Percentiles rank a stretch among this genome's conserved stretches.
These are phyloP conservation scores for Saturnia japonica DNA, from an alignment of 2,888 invertebrate species.

Conservation along the genomic window DNA sequence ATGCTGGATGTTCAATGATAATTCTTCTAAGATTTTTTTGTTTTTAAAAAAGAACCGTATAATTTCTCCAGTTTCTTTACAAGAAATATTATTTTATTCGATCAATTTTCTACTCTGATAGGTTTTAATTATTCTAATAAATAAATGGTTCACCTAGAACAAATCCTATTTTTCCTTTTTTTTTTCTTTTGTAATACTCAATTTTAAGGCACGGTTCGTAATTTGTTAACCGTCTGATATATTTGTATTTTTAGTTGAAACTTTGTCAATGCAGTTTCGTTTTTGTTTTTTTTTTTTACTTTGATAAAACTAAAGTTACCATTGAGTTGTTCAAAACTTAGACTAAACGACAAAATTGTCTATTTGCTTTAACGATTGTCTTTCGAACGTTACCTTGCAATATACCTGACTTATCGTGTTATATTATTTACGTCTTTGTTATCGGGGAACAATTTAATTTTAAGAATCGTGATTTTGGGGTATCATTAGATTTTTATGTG, in stretches of 20 bases:
- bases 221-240: slow-evolving; percentile 33
- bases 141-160: slow-evolving; percentile 23
- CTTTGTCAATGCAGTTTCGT: slow-evolving; percentile 52
- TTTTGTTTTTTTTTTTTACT: slow-evolving; percentile 48
- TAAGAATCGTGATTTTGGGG: slow-evolving; percentile 78
- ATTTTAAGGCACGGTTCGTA: slow-evolving; percentile 38
- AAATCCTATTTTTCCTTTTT: slow-evolving; percentile 26
- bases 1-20: slow-evolving; percentile 60
- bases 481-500: slow-evolving; percentile 76
- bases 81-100: slow-evolving; percentile 26
- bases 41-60: slow-evolving; percentile 27
- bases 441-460: slow-evolving; percentile 79
- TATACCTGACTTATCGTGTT: slow-evolving; percentile 75
- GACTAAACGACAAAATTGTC: slow-evolving; percentile 60
- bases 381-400: slow-evolving; percentile 77
- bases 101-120: slow-evolving; percentile 12
- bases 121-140: slow-evolving; percentile 17
- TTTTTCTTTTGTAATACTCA: slow-evolving; percentile 62
- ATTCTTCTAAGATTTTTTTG: slow-evolving; percentile 47
- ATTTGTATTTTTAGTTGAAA: slow-evolving; percentile 32
- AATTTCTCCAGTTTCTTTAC: slow-evolving; percentile 35
- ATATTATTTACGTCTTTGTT: slow-evolving; percentile 61
- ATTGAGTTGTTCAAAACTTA: slow-evolving; percentile 76
- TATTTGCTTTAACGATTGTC: slow-evolving; percentile 70
- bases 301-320: slow-evolving; percentile 75